These are phyloP conservation scores for Luehdorfia chinensis DNA, from an alignment of 1,140 invertebrate genomes.

Conservation along the genomic window DNA sequence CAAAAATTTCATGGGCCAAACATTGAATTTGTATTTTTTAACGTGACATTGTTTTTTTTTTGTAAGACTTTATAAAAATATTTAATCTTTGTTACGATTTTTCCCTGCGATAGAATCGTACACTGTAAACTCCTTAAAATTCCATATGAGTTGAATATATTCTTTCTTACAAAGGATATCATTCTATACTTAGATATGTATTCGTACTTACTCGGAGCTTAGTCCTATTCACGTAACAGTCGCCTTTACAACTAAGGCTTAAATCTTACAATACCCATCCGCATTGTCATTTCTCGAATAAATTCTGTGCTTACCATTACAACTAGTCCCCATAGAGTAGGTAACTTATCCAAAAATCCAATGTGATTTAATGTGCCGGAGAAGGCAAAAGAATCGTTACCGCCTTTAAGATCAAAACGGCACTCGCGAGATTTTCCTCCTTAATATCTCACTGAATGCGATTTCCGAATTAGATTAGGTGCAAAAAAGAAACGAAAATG, in stretches of 20 bases:
- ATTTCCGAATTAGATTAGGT: constrained; percentile 24
- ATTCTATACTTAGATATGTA: no score
- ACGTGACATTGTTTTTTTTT: no score
- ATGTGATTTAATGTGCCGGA: constrained; percentile 53
- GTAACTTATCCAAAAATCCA: constrained; percentile 59
- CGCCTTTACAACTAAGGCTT: constrained; percentile 26
- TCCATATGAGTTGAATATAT: no score
- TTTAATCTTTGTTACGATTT: no score
- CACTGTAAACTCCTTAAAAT: no score
- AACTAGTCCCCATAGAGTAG: constrained; percentile 42
- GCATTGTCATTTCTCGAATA: constrained; percentile 22
- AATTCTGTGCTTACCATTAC: constrained; percentile 44
- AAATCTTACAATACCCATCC: constrained; percentile 27
- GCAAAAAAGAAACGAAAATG: constrained; percentile 25
- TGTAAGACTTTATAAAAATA: no score
- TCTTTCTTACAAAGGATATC: no score
- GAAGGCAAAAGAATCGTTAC: constrained; percentile 29
- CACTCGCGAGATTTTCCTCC: constrained; percentile 32
- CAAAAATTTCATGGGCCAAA: no score
- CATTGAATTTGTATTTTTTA: no score
- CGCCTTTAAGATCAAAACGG: constrained; percentile 22
- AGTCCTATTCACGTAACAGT: constrained; percentile 12
- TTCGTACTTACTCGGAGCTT: not conserved
- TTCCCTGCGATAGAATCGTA: no score
- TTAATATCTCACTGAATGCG: constrained; percentile 30